These are phyloP conservation scores for Dolichallabes microphthalmus DNA, from an alignment of 2,113 vertebrate species.

Conservation along the genomic window DNA sequence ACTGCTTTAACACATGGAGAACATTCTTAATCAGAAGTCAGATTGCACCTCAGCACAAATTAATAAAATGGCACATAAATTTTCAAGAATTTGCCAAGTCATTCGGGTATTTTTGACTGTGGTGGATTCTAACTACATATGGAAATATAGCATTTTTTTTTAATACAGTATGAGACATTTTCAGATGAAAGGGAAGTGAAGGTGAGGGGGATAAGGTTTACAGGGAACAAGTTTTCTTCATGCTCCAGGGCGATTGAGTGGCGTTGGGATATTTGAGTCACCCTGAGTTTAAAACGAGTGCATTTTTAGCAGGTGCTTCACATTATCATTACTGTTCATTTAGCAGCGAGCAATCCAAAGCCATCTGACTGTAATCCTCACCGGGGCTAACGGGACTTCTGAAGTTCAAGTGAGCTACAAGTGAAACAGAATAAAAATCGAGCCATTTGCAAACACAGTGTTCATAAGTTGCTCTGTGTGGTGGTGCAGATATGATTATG, in stretches of 20 bases:
- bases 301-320: neutral
- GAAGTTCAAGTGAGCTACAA: neutral
- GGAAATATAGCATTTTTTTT: slow-evolving; percentile 23
- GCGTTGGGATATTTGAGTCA: neutral
- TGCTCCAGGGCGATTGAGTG: neutral
- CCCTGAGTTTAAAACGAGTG: neutral
- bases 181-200: neutral
- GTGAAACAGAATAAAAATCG: neutral
- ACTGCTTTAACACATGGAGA: slow-evolving; percentile 13
- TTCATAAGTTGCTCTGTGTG: neutral
- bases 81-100: too few relatives aligned
- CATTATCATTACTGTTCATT: neutral
- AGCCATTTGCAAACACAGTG: neutral
- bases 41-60: too few relatives aligned
- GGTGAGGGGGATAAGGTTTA: neutral
- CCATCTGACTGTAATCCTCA: neutral
- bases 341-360: neutral
- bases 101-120: too few relatives aligned
- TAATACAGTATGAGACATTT: neutral
- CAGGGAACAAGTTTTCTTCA: neutral
- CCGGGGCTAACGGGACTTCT: neutral
- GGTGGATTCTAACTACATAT: neutral
- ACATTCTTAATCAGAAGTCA: neutral
- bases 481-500: neutral
- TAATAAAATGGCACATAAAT: too few relatives aligned